Percentiles rank a stretch among this genome's conserved stretches.
Evolutionary conservation across 2,888 invertebrate species (phyloP).

Genomic region (Drosophila diplacantha): DNA sequence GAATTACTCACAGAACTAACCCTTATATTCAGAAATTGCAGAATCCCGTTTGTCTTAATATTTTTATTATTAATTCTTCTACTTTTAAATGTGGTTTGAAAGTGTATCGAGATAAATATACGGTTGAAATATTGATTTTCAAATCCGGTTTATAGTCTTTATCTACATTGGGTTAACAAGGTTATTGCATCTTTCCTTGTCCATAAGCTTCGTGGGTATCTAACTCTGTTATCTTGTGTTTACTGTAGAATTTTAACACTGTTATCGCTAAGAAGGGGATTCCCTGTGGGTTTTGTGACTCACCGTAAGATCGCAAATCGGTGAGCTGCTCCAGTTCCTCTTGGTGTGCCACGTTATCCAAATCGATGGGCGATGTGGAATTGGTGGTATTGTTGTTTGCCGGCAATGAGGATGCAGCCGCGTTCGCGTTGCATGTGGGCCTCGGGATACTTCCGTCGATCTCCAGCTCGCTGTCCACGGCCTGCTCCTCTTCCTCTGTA

Average conservation of each 20-base stretch:
- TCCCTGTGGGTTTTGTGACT: conserved; percentile 32
- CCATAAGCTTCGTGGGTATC: background rate
- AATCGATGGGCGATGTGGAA: conserved; percentile 50
- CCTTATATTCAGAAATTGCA: too few relatives aligned
- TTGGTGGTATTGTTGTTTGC: conserved; percentile 37
- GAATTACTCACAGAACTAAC: background rate
- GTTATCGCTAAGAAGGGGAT: background rate
- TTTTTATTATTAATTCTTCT: background rate
- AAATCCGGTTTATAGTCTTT: background rate
- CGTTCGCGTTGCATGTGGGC: conserved; percentile 24
- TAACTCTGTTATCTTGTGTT: background rate
- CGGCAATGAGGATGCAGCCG: conserved; percentile 24
- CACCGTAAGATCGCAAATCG: conserved; percentile 61
- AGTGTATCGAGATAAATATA: background rate
- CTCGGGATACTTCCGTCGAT: conserved; percentile 31
- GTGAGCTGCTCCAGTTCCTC: conserved; percentile 57
- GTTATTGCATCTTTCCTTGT: background rate
- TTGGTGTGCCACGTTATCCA: conserved; percentile 60
- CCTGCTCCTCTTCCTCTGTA: conserved; percentile 64
- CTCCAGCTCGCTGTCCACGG: conserved; percentile 1
- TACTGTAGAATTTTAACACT: background rate
- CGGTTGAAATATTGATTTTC: background rate
- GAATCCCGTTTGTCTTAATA: background rate
- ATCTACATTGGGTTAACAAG: background rate
- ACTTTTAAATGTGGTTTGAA: background rate